These are phyloP conservation scores for Misgurnus mizolepis DNA, from an alignment of 2,113 vertebrate genomes.

Conservation along the genomic window DNA sequence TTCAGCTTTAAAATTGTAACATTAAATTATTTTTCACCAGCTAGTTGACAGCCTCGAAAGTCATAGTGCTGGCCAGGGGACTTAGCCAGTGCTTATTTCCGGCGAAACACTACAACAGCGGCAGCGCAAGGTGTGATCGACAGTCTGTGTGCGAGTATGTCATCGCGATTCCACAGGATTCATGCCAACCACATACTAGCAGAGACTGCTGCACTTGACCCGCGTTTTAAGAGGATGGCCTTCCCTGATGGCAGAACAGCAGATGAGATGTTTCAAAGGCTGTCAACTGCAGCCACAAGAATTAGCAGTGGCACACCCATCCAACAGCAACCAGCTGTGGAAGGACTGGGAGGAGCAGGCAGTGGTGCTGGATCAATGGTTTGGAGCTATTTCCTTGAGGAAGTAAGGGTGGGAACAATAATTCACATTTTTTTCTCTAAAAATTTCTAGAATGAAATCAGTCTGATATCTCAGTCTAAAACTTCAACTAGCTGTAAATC, in stretches of 20 bases:
- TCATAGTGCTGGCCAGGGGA: conserved; percentile 49
- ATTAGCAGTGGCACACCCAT: background rate
- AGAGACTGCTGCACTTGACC: no score
- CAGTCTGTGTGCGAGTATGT: background rate
- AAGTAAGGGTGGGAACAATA: background rate
- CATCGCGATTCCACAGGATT: no score
- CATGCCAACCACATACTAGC: no score
- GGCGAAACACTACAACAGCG: conserved; percentile 16
- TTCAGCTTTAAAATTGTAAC: no score
- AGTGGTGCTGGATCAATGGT: background rate
- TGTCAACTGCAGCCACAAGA: no score
- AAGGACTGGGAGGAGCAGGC: background rate
- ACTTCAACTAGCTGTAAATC: conserved; percentile 3
- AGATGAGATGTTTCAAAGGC: no score
- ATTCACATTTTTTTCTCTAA: background rate
- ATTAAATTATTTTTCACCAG: conserved; percentile 31
- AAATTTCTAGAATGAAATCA: conserved; percentile 16
- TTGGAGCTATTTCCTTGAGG: background rate
- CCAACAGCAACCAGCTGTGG: no score
- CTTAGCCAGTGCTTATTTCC: conserved; percentile 21
- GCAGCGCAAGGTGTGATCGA: conserved; percentile 24
- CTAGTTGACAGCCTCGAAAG: conserved; percentile 47
- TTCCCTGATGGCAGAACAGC: no score
- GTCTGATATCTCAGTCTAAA: background rate
- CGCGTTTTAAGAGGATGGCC: no score